Conservation (phyloP, 2,113 vertebrate genomes). For the Psophia crepitans region DNA sequence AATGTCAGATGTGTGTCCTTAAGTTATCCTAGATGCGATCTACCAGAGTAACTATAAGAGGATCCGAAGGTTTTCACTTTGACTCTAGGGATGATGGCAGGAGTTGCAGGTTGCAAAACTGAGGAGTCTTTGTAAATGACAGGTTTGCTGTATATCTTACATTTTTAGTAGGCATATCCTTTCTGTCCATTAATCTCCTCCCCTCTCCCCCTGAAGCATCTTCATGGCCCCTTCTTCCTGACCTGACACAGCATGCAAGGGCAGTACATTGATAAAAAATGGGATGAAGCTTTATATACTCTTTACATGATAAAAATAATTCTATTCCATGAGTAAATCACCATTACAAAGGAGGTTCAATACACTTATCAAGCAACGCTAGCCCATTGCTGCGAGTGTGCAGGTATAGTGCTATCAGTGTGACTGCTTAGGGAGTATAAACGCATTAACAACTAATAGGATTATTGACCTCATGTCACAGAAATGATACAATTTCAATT, state of each 20-base stretch:
- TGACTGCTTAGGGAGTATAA: neutral
- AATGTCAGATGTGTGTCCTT: fast-evolving
- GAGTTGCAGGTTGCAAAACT: neutral
- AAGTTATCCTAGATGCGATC: neutral
- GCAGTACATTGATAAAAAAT: neutral
- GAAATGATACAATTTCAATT: conserved; percentile 9
- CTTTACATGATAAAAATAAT: neutral
- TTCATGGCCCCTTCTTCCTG: neutral
- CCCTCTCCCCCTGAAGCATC: neutral
- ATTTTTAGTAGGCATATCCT: neutral
- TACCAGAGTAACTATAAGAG: neutral
- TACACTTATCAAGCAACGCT: neutral
- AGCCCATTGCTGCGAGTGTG: neutral
- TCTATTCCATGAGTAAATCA: neutral
- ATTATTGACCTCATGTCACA: conserved; percentile 19
- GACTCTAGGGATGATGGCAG: neutral
- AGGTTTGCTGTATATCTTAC: fast-evolving
- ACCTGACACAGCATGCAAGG: neutral
- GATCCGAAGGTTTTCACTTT: neutral
- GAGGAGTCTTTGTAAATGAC: neutral
- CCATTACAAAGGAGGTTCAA: neutral
- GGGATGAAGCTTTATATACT: neutral
- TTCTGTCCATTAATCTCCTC: neutral
- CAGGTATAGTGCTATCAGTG: neutral
- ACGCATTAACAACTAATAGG: conserved; percentile 24